Base-by-base conservation (phyloP, 2,113 vertebrate genomes). In the Boulengeromyrus knoepffleri region DNA sequence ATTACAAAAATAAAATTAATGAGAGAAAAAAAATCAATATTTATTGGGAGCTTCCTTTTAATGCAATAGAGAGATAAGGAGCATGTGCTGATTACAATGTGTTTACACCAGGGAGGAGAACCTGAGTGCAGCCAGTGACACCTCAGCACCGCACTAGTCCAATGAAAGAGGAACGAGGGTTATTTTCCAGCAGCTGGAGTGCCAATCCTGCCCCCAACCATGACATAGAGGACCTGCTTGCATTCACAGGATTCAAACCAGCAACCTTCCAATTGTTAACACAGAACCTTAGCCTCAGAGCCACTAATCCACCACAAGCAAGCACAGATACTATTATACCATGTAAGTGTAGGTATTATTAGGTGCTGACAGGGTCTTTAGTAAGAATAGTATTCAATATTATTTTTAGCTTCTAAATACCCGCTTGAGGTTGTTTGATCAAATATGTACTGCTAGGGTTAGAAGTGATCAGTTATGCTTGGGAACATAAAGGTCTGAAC, bases 331-430 rank as follows among this genome's bases (percentile, higher is more conserved):
- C 42, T 31, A 12, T 31, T 31, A 70, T 31, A 50, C 13, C 39
- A 6, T 36, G 4, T 83, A 36, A 83, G 31, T 21, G 31, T 19
- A 7, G 17, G 10, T 19, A 42, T 83, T 83, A 83, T 42, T 83
- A 17, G 17, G 36, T 83, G n/a, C 12, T 83, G 39, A 83, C 39
- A 45, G 3, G 42, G 21, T 24, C 19, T 85, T n/a, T 12, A 42
- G 84, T 49, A 85, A n/a, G 42, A 50, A n/a, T 45, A 85, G 46
- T 85, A 49, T 85, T 85, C 19, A 85, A 49, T 49, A 31, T 8
- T 86, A 86, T 84, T 84, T 83, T 84, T 45, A 84, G 17, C 80
- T 84, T 84, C 80, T 24, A 84, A 84, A 46, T 24, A 46, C 42
- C 77, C 36, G 21, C 19, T 45, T 39, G 77, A 31, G 4, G 39